Evolutionary conservation across 2,113 vertebrate species (phyloP).

Genomic region (Daboia siamensis): DNA sequence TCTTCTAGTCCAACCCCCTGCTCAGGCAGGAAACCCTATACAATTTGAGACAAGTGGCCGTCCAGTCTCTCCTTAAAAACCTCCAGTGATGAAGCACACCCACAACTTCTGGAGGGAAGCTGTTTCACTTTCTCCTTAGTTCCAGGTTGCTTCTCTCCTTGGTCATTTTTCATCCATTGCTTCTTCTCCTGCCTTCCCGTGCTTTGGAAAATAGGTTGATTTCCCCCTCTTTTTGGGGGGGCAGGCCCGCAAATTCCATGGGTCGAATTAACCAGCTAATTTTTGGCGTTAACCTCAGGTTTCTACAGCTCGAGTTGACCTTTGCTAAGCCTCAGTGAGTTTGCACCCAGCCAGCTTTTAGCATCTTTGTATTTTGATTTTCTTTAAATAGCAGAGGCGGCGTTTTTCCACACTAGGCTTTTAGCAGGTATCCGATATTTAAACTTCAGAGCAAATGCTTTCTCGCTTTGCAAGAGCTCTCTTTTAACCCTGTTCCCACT

Average conservation of each 20-base stretch:
- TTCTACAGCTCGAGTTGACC: constrained; percentile 75
- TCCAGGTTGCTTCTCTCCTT: background rate
- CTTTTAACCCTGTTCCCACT: background rate
- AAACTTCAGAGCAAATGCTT: constrained; percentile 70
- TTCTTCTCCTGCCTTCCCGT: background rate
- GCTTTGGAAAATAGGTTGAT: background rate
- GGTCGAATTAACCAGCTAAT: background rate
- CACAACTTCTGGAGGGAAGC: too few species aligned
- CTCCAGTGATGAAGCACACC: too few species aligned
- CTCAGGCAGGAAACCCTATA: background rate
- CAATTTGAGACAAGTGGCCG: background rate
- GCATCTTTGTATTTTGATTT: constrained; percentile 57
- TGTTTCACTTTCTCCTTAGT: background rate
- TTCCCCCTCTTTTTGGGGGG: background rate
- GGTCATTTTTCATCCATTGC: background rate
- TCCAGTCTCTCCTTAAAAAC: too few species aligned
- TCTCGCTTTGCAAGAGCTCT: constrained; percentile 47
- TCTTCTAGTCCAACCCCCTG: background rate
- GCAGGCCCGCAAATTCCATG: background rate
- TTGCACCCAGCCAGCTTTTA: constrained; percentile 57
- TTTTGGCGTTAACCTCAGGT: constrained; percentile 58
- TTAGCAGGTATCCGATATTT: constrained; percentile 45
- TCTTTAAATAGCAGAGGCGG: constrained; percentile 57
- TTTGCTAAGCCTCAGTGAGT: constrained; percentile 67
- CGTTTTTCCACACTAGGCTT: constrained; percentile 41